Evolutionary conservation across 2,888 invertebrate species (phyloP), one percentile per base, ranked within the genome.

Genomic region (Rotaria magnacalcarata): DNA sequence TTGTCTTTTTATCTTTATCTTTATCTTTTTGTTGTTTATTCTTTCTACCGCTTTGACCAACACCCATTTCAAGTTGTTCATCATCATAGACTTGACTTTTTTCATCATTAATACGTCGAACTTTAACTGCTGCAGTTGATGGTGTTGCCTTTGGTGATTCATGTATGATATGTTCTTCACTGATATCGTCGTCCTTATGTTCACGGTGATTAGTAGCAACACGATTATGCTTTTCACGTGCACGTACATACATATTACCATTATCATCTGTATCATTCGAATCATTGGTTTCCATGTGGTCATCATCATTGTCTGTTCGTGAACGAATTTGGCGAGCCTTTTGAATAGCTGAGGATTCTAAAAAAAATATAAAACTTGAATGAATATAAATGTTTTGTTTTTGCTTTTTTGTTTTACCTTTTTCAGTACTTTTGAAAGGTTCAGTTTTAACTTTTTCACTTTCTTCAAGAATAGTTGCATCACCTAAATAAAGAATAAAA

Each of bases 401-500:
- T 41, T 75, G 75, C 41, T 19, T 21, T 84, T 5, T 84, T 7
- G 27, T 16, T 75, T 50, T 75, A 80, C 41, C 19, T 27, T 43
- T 84, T 24, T 75, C 5, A 80, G 19, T 60, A 80, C 52, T 84
- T 85, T 80, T 80, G 60, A n/a, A 87, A 88, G 74, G 87, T 86
- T 85, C 84, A 87, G 86, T 88, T 85, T 84, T 84, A 21, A 75
- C 67, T 47, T 85, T 86, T 85, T 86, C 84, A 54, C 86, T 84
- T 80, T 84, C 85, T 67, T 85, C 86, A 52, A 75, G 60, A 84
- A 86, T 75, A 21, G 75, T 75, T 67, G 43, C 24, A 34, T 86
- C 85, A 56, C 60, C 56, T 85, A 52, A 47, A 34, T 8, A 41
- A 7, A 27, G 41, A 75, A 52, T 3, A 8, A 52, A 3, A 52